Evolutionary conservation across 2,113 vertebrate genomes (phyloP), one percentile per base, ranked within the genome.

Genomic region (Bucco capensis): DNA sequence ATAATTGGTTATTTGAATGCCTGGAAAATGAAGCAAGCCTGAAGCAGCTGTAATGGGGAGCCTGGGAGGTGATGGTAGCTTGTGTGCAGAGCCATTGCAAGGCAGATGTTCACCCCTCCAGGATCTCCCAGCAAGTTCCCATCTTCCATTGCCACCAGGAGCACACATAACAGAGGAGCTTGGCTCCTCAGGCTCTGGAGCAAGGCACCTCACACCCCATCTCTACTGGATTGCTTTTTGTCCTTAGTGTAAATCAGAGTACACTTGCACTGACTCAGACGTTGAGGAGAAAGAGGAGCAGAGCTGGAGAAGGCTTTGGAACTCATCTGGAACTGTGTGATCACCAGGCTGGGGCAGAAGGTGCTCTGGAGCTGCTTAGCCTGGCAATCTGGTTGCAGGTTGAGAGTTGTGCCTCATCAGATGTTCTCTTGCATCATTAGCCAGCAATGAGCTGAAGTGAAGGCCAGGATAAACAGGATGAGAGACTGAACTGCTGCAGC

Each of bases 401-500:
- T 84, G 28, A 37, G 66, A 51, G 70, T 81, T 93, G 51, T 86
- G 35, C 44, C 93, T 84, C 81, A 72, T 84, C 89, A 78, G 44
- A 78, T 71, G 69, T 60, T 94, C 49, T 91, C 70, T 88, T 84
- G 70, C 77, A 75, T 86, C 74, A 86, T 90, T 91, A 66, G n/a
- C 24, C 56, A 91, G 67, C 16, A 92, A 60, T 44, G 60, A 89
- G 47, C n/a, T 83, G 64, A 92, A 86, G 78, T 71, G 33, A 60
- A 88, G 76, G 65, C 86, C 80, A 93, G 58, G 19, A 78, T 94
- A 94, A 95, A 93, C 78, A 95, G 76, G 69, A 92, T 80, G 60
- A 83, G 77, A 58, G 83, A 67, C 69, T 37, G 61, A 89, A 95
- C 86, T 40, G n/a, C 57, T 86, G 56, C 65, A 89, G 56, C 47